Evolutionary conservation across 1,140 invertebrate genomes (phyloP).

Genomic region (Antheraea pernyi): DNA sequence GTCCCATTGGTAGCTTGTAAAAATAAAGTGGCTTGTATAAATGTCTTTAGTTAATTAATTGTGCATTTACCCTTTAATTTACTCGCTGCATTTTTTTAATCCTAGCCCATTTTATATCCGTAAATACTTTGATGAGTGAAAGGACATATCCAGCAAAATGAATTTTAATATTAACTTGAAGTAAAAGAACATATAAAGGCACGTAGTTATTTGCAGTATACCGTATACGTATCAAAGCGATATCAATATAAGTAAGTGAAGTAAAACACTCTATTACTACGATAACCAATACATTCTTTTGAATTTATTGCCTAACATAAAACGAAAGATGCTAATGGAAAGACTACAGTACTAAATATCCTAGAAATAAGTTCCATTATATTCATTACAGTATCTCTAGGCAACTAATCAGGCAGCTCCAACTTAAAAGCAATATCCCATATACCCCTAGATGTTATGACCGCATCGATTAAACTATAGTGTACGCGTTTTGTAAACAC

Average conservation of each 20-base stretch:
- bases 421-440: conserved; percentile 56
- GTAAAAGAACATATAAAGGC: too few species aligned
- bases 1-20: neutral
- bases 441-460: conserved; percentile 46
- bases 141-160: too few species aligned
- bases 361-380: neutral
- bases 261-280: too few species aligned
- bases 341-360: neutral
- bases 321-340: too few species aligned
- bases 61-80: neutral
- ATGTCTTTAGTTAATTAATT: neutral
- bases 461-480: conserved; percentile 65
- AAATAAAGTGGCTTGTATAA: neutral
- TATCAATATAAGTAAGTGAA: too few species aligned
- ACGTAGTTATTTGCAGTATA: too few species aligned
- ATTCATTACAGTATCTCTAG: neutral
- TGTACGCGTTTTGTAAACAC: conserved; percentile 61
- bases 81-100: neutral
- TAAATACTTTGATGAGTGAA: neutral
- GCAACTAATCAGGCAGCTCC: conserved; percentile 23
- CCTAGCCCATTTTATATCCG: neutral
- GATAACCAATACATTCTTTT: too few species aligned
- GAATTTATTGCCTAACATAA: too few species aligned
- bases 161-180: too few species aligned
- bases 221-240: too few species aligned